Evolutionary conservation across 2,888 invertebrate genomes (phyloP), one percentile per base, ranked within the genome.

Genomic region (Alcis repandata): DNA sequence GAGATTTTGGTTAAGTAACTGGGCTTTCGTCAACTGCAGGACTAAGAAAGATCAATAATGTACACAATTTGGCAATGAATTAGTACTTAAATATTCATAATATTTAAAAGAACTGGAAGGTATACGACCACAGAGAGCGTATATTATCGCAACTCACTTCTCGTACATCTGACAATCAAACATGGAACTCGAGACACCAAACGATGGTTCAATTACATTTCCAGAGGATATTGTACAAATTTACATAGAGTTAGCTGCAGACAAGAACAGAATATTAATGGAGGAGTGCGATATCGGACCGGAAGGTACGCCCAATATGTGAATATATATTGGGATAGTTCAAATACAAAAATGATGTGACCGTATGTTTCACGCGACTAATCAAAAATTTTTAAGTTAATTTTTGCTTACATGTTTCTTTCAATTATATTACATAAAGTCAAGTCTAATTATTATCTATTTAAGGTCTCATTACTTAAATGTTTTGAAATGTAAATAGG

Each of bases 191-290:
- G 69, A 52, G 54, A 67, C 61, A 59, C 52, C 63, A 58, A 61
- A 53, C 59, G 52, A 59, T 63, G 67, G 63, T 70, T 68, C 67
- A 67, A 70, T 73, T 70, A 73, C 71, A 74, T 73, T 70, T 69
- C 59, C 68, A 49, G 54, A 70, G 68, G 74, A 66, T 75, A 72
- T 72, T 72, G 74, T 71, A 69, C 71, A 72, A 73, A 78, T 78
- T 76, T 77, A 71, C 78, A 76, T 75, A 71, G 61, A 71, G 68
- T 67, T 71, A 62, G 67, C 59, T 53, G 65, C 56, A 63, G 65
- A 67, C 61, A 67, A 46, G 58, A n/a, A 10, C 56, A 48, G 68
- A 70, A 71, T 73, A 67, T 65, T 71, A 71, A 71, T 60, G 46
- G 41, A 15, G 53, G 45, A 36, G 46, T 15, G 41, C 54, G 38